phyloP scores from a whole-genome alignment of 64 coral and sea anemone genomes.

The Acropora yongei region DNA sequence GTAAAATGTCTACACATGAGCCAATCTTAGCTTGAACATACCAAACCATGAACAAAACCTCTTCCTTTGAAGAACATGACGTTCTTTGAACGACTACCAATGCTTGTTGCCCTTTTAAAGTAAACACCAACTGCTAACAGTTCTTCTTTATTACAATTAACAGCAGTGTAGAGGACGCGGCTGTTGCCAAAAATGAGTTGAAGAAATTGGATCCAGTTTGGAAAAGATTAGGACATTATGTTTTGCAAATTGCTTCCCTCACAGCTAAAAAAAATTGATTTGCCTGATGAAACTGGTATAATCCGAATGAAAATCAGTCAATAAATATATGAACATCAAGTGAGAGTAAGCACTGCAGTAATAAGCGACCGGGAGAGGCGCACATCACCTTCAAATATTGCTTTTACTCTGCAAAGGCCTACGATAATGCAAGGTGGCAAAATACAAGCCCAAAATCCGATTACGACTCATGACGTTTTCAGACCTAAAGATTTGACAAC shows the following conservation, averaged over 20 bases:
- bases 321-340: slow-evolving; percentile 35
- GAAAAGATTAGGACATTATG: background rate
- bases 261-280: slow-evolving; percentile 29
- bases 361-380: background rate
- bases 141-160: too few relatives aligned
- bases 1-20: too few relatives aligned
- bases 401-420: background rate
- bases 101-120: too few relatives aligned
- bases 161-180: too few relatives aligned
- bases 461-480: background rate
- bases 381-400: background rate
- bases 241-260: slow-evolving; percentile 34
- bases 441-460: background rate
- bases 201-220: too few relatives aligned
- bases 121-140: too few relatives aligned
- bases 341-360: slow-evolving; percentile 7
- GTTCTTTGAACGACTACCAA: too few relatives aligned
- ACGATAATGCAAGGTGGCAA: background rate
- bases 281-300: slow-evolving; percentile 7
- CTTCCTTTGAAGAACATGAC: too few relatives aligned
- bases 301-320: slow-evolving; percentile 37
- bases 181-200: too few relatives aligned
- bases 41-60: too few relatives aligned
- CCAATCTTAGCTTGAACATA: too few relatives aligned
- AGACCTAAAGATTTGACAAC: background rate